These are phyloP conservation scores for Anabacerthia variegaticeps DNA, from an alignment of 2,797 vertebrate genomes.

Conservation along the genomic window DNA sequence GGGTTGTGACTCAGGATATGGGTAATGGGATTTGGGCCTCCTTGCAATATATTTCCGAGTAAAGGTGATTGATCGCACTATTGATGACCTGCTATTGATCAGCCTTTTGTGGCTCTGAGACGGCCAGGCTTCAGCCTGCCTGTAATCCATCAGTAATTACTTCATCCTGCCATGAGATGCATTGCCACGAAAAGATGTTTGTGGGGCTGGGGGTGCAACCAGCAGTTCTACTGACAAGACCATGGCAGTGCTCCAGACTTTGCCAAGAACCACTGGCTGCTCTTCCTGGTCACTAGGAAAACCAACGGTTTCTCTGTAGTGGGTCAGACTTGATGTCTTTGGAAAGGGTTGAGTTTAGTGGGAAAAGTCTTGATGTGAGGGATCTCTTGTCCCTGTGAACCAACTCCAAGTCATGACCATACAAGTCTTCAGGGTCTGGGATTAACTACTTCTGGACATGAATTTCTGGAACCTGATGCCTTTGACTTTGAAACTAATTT, in stretches of 20 bases:
- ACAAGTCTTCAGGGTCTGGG: neutral
- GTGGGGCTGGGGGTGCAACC: neutral
- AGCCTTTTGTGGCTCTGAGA: conserved; percentile 15
- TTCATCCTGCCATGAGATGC: neutral
- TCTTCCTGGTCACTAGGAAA: neutral
- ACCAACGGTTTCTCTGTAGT: neutral
- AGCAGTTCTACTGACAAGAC: neutral
- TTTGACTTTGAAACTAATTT: neutral
- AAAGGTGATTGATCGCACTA: conserved; percentile 52
- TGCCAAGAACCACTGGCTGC: neutral
- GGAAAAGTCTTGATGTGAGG: neutral
- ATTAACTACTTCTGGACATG: neutral
- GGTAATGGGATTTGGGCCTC: conserved; percentile 49
- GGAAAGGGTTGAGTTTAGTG: neutral
- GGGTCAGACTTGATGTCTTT: neutral
- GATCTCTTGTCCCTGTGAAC: neutral
- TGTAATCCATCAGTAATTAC: conserved; percentile 43
- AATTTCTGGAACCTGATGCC: neutral
- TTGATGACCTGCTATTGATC: conserved; percentile 66
- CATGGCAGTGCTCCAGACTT: neutral
- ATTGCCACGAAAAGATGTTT: neutral
- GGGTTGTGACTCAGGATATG: neutral
- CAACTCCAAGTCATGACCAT: neutral
- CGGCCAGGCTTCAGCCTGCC: neutral
- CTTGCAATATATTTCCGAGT: conserved; percentile 22